Percentiles rank a stretch among this genome's conserved stretches.
These are phyloP conservation scores for Pangasianodon gigas DNA, from an alignment of 2,113 vertebrate species.

Conservation along the genomic window DNA sequence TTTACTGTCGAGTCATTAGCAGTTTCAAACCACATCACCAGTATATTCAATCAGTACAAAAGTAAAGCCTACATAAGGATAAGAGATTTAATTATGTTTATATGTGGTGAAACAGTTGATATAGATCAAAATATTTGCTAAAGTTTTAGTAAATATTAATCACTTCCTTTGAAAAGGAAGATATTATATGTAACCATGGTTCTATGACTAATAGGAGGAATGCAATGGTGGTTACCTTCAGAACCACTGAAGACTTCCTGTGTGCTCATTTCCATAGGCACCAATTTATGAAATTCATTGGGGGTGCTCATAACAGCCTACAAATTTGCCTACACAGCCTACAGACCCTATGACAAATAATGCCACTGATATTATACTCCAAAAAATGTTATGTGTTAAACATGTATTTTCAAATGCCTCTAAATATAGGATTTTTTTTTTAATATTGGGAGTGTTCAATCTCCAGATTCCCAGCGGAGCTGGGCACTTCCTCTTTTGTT, in stretches of 20 bases:
- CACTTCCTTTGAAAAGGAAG: too few species aligned
- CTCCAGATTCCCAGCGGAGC: background rate
- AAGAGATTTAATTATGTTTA: background rate
- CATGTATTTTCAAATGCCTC: background rate
- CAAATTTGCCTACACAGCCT: background rate
- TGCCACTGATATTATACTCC: background rate
- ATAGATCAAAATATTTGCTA: background rate
- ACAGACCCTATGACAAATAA: background rate
- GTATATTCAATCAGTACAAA: background rate
- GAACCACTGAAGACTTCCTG: background rate
- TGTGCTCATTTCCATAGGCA: background rate
- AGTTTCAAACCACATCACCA: background rate
- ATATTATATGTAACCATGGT: background rate
- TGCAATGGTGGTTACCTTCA: background rate
- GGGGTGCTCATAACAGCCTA: background rate
- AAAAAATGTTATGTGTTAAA: background rate
- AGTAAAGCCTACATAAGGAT: too few species aligned
- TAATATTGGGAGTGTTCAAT: background rate
- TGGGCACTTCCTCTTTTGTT: background rate
- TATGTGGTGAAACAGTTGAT: background rate
- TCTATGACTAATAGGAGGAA: background rate
- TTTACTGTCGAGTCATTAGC: background rate
- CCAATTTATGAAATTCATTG: too few species aligned
- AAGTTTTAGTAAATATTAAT: background rate
- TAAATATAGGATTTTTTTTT: background rate